Base-by-base conservation (phyloP, 2,797 vertebrate species). In the Alcedo atthis region DNA sequence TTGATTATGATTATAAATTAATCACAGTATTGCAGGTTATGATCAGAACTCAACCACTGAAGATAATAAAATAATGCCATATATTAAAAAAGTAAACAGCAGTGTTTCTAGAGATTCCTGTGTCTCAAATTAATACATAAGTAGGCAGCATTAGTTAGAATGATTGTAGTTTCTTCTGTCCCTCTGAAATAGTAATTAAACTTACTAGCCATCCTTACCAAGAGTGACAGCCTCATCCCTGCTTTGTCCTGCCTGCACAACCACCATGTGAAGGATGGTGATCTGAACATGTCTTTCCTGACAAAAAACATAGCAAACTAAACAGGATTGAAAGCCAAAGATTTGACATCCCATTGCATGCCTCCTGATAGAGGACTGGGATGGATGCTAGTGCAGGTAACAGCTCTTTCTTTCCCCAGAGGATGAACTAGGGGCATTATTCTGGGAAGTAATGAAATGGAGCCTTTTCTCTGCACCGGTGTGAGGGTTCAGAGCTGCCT, bases 201-300 rank as follows among this genome's bases (percentile, higher is more conserved):
- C 12, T n/a, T 26, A 17, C 16, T 26, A 12, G 35, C 26, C 15
- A 17, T 90, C 49, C 30, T 64, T 55, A 40, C 6, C 20, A 18
- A 1, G 5, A 46, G 43, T 12, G 37, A 46, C 21, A 62, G 2
- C 30, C 13, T 43, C 0, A 1, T 66, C 9, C 2, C 7, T 61
- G 49, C 37, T 51, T 45, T 73, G 59, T 25, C 42, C 28, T 40
- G 3, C 0, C 1, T 11, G 21, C 30, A n/a, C 0, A 0, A 67
- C 15, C 37, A 3, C 20, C 0, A 0, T 4, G 13, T 40, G 75
- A 71, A 46, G 51, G 22, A 4, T 28, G 33, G 42, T 18, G 2
- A 4, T 57, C 46, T 53, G 33, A 61, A 15, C 30, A 4, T 51
- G 32, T 37, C 85, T 79, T 87, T 81, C 42, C 35, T 64, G 61